phyloP scores from a whole-genome alignment of 2,888 invertebrate species.

The Lithophane leautieri region DNA sequence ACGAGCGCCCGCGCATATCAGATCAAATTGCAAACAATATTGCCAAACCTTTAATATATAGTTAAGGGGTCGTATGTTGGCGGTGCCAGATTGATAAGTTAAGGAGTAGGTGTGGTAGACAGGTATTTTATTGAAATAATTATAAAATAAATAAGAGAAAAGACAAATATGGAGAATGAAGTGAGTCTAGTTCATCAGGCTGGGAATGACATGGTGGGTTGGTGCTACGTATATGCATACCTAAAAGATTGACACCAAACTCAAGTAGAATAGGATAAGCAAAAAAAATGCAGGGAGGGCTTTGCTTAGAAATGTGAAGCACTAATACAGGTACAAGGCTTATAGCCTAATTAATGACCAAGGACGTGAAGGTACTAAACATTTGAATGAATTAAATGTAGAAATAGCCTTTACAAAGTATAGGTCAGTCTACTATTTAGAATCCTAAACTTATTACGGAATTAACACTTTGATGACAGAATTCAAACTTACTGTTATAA shows the following conservation, averaged over 20 bases:
- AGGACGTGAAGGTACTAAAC: not conserved
- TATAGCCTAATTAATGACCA: too few species aligned
- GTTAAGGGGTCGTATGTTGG: constrained; percentile 58
- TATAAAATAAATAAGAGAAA: not conserved
- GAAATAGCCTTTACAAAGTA: not conserved
- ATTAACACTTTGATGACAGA: constrained; percentile 17
- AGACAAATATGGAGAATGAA: not conserved
- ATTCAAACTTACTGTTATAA: constrained; percentile 21
- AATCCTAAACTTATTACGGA: constrained; percentile 1
- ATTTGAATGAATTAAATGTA: not conserved
- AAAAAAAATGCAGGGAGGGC: not conserved
- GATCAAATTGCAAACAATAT: constrained; percentile 70
- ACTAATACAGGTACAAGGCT: not conserved
- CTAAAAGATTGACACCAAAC: not conserved
- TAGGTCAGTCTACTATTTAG: not conserved
- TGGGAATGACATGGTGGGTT: not conserved
- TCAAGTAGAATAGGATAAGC: not conserved
- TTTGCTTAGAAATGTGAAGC: not conserved
- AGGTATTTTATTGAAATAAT: not conserved
- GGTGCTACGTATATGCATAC: not conserved
- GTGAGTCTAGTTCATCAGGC: not conserved
- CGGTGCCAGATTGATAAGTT: constrained; percentile 51
- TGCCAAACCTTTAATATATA: constrained; percentile 68
- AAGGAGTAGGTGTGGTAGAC: constrained; percentile 1
- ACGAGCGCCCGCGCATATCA: constrained; percentile 69